Base-by-base conservation (phyloP, 2,113 vertebrate genomes). In the Thunnus thynnus region DNA sequence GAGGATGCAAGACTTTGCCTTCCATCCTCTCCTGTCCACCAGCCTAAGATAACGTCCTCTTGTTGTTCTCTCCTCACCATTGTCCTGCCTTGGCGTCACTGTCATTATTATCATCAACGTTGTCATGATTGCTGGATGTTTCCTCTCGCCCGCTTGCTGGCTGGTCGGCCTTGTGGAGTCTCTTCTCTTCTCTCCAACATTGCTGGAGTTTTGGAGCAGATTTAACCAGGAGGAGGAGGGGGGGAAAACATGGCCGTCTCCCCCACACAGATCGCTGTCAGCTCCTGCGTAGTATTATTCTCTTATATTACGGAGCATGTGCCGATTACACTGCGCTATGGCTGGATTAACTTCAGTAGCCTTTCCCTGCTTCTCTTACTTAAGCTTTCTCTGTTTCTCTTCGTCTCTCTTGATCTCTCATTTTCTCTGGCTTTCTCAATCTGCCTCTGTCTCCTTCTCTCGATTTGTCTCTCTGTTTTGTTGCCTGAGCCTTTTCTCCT, bases 341-440 rank as follows among this genome's bases (percentile, higher is more conserved):
- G 50, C 85, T 65, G 85, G 84, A 92, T 89, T 88, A 84, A 91
- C 86, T 89, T 87, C 66, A 76, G 77, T 50, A 78, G 73, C 65
- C 64, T 85, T 76, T 78, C 70, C 55, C 71, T 67, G 75, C 72
- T 80, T 86, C 76, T 86, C 78, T 64, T 82, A 51, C 75, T 84
- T 62, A 68, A 48, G 25, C 79, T 78, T 80, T 77, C 66, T 76
- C 55, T 63, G 54, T 80, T 65, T 73, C 76, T 78, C 72, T 61
- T 75, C 22, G 65, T 90, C 63, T 84, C 68, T 58, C 82, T 56
- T 71, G 55, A 36, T 81, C 76, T 82, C 76, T 88, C 67, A 27
- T 82, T 78, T 79, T 86, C 81, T 76, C 80, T 41, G 27, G 68
- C 66, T 83, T 86, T 88, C 63, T 87, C 75, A 75, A 73, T 78